Evolutionary conservation across 2,113 vertebrate species (phyloP).

Genomic region (Crotalus tigris): DNA sequence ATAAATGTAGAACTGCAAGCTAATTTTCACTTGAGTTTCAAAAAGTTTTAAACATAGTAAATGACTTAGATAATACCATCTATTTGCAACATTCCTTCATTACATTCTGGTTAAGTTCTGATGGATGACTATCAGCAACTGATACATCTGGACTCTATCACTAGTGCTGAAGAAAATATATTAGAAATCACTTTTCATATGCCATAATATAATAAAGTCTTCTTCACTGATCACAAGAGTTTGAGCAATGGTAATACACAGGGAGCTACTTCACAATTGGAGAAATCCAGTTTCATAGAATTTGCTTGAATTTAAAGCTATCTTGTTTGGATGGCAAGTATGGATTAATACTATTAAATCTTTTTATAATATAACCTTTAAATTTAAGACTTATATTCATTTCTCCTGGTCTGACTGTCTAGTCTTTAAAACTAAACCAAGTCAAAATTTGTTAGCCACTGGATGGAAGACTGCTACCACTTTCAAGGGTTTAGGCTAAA

Average conservation of each 20-base stretch:
- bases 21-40: neutral
- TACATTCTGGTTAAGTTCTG: neutral
- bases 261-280: no score
- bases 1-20: neutral
- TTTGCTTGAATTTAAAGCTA: neutral
- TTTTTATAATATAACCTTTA: neutral
- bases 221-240: neutral
- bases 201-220: neutral
- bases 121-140: neutral
- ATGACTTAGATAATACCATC: neutral
- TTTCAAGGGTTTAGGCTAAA: neutral
- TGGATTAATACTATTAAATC: neutral
- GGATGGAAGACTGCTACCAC: neutral
- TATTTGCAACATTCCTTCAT: neutral
- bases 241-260: neutral
- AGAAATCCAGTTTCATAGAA: neutral
- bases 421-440: neutral
- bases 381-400: neutral
- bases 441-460: neutral
- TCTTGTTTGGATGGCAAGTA: neutral
- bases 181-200: neutral
- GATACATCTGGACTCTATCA: neutral
- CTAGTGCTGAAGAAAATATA: neutral
- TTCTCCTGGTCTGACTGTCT: neutral
- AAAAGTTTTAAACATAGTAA: neutral